Evolutionary conservation across 2,113 vertebrate species (phyloP), one percentile per base, ranked within the genome.

Genomic region (Archilochus colubris): DNA sequence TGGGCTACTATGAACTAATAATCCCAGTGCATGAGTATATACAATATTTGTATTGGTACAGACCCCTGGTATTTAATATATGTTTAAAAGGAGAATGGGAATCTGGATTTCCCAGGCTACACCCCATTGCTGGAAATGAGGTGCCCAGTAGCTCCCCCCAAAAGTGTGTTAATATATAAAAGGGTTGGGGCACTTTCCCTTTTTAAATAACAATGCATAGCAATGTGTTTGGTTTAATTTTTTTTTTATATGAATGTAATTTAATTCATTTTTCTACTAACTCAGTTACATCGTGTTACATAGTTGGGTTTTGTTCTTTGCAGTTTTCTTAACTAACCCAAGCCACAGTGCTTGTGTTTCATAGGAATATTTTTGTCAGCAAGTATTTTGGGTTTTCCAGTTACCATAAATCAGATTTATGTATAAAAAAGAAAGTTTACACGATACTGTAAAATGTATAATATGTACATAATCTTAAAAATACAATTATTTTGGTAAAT

Each of bases 391-490:
- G 86, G 54, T 94, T 97, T 97, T 95, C 90, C 88, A 96, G 62
- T 96, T 95, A 93, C 88, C 96, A 96, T 96, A 96, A 96, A 94
- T 97, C 93, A 91, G 72, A 97, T 95, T 97, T 95, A 94, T 98
- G 96, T 98, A 94, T 97, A 96, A 98, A 94, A 83, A 98, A 94
- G 81, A 93, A 88, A 95, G 95, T 96, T 96, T 97, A 97, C 97
- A 90, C 95, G 97, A 97, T 95, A 86, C 75, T 98, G 98, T 98
- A 98, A 98, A 98, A 97, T 98, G 98, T 98, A 98, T 98, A 83
- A 97, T 98, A 98, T 98, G 98, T 98, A 98, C 90, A 98, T 98
- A 98, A 97, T 97, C 97, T 96, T 97, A 97, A 97, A 96, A 98
- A 98, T 97, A 97, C 98, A 97, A 97, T 97, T 98, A 98, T 98